Percentiles rank a stretch among this genome's conserved stretches.
Conservation (phyloP, 2,113 vertebrate genomes). For the Nesogale talazaci region DNA sequence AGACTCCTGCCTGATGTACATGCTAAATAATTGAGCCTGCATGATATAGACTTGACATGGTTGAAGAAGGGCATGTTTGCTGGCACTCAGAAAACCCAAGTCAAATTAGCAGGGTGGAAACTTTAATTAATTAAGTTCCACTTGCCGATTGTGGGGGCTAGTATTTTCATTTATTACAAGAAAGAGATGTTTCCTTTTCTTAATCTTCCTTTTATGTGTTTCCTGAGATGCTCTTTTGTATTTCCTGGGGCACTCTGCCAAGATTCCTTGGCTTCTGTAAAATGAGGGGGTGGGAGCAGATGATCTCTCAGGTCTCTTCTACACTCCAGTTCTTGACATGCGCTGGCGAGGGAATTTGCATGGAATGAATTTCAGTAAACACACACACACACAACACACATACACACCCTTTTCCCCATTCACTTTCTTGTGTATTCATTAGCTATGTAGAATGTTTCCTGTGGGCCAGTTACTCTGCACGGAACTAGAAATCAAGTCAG, state of each 20-base stretch:
- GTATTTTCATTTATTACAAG: conserved; percentile 41
- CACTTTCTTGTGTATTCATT: background rate
- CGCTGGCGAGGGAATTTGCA: conserved; percentile 52
- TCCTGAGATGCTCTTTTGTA: conserved; percentile 11
- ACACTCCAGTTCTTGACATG: background rate
- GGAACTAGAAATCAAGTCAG: conserved; percentile 3
- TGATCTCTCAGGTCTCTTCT: conserved; percentile 47
- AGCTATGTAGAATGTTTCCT: background rate
- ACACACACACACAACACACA: background rate
- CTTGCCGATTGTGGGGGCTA: conserved; percentile 1
- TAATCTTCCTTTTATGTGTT: conserved; percentile 29
- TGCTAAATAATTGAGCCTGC: conserved; percentile 55
- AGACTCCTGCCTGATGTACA: conserved; percentile 52
- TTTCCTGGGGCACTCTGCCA: conserved; percentile 37
- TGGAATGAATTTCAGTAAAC: background rate
- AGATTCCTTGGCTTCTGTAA: conserved; percentile 54
- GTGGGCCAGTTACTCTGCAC: background rate
- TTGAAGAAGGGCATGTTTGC: background rate
- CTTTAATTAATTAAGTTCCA: conserved; percentile 40
- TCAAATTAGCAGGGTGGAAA: conserved; percentile 11
- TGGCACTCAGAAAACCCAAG: conserved; percentile 14
- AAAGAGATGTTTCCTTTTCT: conserved; percentile 43
- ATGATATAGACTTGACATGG: background rate
- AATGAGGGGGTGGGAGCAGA: conserved; percentile 41
- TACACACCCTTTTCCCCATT: background rate